Conservation (phyloP, 2,113 vertebrate genomes). For the Desmodus rotundus region DNA sequence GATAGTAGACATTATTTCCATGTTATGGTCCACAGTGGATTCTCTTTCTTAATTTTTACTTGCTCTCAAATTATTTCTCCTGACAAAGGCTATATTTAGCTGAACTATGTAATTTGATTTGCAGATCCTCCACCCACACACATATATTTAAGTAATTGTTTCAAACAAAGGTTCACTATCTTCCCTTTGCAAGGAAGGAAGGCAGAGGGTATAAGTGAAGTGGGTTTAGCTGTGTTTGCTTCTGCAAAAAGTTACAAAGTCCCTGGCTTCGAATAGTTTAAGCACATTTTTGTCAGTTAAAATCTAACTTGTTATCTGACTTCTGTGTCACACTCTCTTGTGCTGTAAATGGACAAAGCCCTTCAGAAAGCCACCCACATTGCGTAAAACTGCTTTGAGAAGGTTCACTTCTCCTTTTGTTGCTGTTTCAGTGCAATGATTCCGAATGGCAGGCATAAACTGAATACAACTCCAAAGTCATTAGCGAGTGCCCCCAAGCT, state of each 20-base stretch:
- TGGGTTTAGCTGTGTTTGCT: not conserved
- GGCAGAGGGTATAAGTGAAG: not conserved
- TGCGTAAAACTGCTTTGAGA: not conserved
- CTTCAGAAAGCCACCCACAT: not conserved
- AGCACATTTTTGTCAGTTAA: not conserved
- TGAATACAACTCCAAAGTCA: not conserved
- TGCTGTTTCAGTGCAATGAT: not conserved
- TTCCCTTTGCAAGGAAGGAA: not conserved
- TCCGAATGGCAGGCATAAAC: not conserved
- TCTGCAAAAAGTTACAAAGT: not conserved
- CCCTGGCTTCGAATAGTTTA: not conserved
- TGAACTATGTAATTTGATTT: slow-evolving; percentile 55
- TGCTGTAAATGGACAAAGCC: not conserved
- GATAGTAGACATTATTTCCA: not conserved
- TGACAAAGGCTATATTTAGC: slow-evolving; percentile 61
- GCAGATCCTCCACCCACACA: slow-evolving; percentile 38
- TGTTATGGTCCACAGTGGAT: not conserved
- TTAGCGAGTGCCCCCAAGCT: not conserved
- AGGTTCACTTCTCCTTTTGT: not conserved
- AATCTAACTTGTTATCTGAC: not conserved
- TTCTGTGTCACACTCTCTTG: not conserved
- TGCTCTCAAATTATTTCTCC: slow-evolving; percentile 42
- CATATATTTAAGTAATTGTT: slow-evolving; percentile 52
- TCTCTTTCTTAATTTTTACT: slow-evolving; percentile 20
- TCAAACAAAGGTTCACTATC: slow-evolving; percentile 46